These are phyloP conservation scores for Salminus brasiliensis DNA, from an alignment of 2,113 vertebrate species.

Conservation along the genomic window DNA sequence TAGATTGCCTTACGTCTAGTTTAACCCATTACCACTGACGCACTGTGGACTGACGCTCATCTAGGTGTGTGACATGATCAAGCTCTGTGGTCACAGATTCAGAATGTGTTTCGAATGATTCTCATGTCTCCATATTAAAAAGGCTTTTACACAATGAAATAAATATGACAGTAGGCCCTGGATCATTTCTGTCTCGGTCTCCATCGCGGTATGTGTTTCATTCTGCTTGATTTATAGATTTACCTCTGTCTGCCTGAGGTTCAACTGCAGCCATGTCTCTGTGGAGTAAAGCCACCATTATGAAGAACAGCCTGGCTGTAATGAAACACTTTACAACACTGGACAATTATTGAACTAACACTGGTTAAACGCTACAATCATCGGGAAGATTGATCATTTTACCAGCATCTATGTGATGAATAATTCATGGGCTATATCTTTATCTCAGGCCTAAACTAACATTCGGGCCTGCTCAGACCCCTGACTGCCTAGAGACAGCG, in stretches of 20 bases:
- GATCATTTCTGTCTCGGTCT: slow-evolving; percentile 1
- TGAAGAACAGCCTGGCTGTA: slow-evolving; percentile 15
- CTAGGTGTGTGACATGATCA: not conserved
- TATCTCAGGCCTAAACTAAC: not conserved
- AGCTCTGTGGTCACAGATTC: not conserved
- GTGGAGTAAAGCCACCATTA: not conserved
- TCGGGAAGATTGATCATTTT: not conserved
- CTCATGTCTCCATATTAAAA: not conserved
- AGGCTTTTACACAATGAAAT: not conserved
- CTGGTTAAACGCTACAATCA: slow-evolving; percentile 27
- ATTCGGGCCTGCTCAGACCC: not conserved
- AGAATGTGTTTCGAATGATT: not conserved
- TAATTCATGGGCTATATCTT: slow-evolving; percentile 17
- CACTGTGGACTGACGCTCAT: not conserved
- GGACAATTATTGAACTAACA: slow-evolving; percentile 19
- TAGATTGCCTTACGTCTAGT: not conserved
- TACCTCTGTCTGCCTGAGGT: slow-evolving; percentile 8
- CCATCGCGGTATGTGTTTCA: slow-evolving; percentile 7
- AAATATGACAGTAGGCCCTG: not conserved
- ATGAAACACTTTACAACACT: slow-evolving; percentile 34
- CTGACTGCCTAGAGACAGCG: not conserved
- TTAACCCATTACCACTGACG: not conserved
- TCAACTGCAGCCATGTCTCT: slow-evolving; percentile 8
- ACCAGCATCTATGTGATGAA: slow-evolving; percentile 2
- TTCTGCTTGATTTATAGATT: slow-evolving; percentile 28